Conservation (phyloP, 2,888 invertebrate genomes). For the Thelaira solivaga region DNA sequence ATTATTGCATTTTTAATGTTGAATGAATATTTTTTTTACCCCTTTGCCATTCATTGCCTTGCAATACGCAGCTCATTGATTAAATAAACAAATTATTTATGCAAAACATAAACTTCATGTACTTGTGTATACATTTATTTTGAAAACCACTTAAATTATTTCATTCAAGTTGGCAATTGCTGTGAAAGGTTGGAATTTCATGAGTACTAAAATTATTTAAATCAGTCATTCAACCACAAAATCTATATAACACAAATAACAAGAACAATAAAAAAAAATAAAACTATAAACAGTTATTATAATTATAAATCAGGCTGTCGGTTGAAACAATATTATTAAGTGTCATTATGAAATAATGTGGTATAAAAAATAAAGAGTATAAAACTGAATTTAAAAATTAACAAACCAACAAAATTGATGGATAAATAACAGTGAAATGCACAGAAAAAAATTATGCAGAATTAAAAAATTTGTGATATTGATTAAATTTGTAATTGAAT, state of each 20-base stretch:
- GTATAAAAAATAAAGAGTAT: no score
- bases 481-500: no score
- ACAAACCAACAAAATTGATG: not conserved
- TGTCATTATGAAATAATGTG: constrained; percentile 44
- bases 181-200: not conserved
- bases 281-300: constrained; percentile 9
- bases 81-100: constrained; percentile 47
- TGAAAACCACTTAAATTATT: constrained; percentile 45
- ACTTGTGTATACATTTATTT: not conserved
- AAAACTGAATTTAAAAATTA: not conserved
- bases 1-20: constrained; percentile 1
- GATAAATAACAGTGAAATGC: not conserved
- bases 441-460: no score
- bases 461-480: no score
- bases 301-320: constrained; percentile 19
- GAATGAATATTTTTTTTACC: not conserved
- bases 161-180: constrained; percentile 1
- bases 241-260: constrained; percentile 15
- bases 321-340: constrained; percentile 39
- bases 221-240: constrained; percentile 53
- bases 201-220: constrained; percentile 35
- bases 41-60: not conserved
- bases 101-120: not conserved
- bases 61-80: constrained; percentile 32
- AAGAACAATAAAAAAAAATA: not conserved